phyloP scores from a whole-genome alignment of 1,140 invertebrate species.

The Lasioglossum baleicum region DNA sequence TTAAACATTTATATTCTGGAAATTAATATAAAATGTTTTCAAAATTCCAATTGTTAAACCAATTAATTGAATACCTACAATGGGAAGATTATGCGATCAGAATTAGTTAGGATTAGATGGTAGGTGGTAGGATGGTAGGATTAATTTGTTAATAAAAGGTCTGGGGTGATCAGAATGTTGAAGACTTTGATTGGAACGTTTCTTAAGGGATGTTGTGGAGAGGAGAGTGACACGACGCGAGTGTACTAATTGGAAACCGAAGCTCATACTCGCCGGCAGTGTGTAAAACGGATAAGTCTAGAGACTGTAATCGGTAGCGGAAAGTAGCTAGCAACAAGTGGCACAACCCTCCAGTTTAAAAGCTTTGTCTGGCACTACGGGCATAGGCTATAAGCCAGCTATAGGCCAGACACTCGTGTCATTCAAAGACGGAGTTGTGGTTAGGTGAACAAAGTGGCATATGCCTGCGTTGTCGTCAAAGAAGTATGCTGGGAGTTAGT shows the following conservation, averaged over 20 bases:
- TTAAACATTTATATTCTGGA: too few relatives aligned
- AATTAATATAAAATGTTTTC: too few relatives aligned
- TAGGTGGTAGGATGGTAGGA: too few relatives aligned
- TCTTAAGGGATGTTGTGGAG: too few relatives aligned
- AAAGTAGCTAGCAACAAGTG: slow-evolving; percentile 57
- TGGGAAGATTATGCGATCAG: too few relatives aligned
- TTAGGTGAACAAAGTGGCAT: not conserved
- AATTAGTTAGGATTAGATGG: too few relatives aligned
- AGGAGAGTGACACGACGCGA: not conserved
- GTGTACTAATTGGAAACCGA: not conserved
- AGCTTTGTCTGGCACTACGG: slow-evolving; percentile 24
- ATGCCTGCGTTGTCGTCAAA: not conserved
- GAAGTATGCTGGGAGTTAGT: not conserved
- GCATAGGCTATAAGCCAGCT: slow-evolving; percentile 15
- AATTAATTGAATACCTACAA: too few relatives aligned
- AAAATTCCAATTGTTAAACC: too few relatives aligned
- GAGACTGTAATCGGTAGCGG: slow-evolving; percentile 47
- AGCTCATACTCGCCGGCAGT: slow-evolving; percentile 11
- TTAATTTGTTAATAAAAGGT: too few relatives aligned
- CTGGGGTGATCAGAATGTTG: too few relatives aligned
- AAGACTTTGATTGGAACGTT: too few relatives aligned
- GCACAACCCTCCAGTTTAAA: slow-evolving; percentile 29
- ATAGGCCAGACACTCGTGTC: not conserved
- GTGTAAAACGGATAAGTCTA: slow-evolving; percentile 23
- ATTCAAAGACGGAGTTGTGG: not conserved